phyloP scores from a whole-genome alignment of 2,797 vertebrate genomes.

The Pristis pectinata region DNA sequence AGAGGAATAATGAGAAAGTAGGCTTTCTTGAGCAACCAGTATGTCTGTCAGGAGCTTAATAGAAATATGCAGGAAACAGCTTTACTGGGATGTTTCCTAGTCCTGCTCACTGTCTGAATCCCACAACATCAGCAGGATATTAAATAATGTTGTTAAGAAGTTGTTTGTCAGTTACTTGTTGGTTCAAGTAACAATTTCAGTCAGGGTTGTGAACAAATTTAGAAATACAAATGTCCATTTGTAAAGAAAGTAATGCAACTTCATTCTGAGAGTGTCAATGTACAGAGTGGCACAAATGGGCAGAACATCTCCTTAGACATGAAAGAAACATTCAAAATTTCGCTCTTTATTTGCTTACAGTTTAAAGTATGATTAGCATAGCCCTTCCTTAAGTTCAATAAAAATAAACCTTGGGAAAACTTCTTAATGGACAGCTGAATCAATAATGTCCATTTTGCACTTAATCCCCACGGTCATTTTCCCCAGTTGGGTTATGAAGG shows the following conservation, averaged over 20 bases:
- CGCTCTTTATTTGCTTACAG: not conserved
- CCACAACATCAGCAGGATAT: not conserved
- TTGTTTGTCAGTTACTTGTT: not conserved
- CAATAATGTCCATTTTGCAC: not conserved
- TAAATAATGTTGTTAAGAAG: not conserved
- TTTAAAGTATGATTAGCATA: not conserved
- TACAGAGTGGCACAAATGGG: not conserved
- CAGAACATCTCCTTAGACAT: not conserved
- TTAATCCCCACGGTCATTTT: not conserved
- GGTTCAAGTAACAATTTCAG: not conserved
- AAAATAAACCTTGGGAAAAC: not conserved
- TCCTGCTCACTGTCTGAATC: slow-evolving; percentile 5
- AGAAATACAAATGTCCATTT: not conserved
- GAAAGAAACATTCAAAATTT: not conserved
- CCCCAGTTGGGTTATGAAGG: not conserved
- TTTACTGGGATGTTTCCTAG: not conserved
- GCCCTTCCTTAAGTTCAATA: not conserved
- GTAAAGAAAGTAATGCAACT: not conserved
- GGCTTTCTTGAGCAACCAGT: not conserved
- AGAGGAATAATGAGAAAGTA: not conserved
- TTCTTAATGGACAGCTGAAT: not conserved
- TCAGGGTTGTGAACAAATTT: not conserved
- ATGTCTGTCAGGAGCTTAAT: not conserved
- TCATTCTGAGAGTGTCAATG: not conserved
- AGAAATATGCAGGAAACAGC: not conserved